These are phyloP conservation scores for Argynnis bischoffii DNA, from an alignment of 2,888 invertebrate species.

Conservation along the genomic window DNA sequence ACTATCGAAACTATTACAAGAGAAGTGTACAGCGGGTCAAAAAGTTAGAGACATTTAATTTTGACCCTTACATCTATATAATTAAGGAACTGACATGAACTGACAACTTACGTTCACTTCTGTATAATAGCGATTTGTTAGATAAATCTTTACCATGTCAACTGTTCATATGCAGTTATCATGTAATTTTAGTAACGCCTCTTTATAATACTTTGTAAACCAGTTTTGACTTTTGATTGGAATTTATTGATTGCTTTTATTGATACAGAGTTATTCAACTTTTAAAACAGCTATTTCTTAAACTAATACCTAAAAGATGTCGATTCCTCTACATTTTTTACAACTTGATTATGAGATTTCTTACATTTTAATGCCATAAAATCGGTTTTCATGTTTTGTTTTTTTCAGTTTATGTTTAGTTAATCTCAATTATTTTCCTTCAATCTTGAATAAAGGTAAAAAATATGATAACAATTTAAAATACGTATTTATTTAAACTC, in stretches of 20 bases:
- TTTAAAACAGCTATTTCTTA: no score
- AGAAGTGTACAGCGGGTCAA: conserved; percentile 3
- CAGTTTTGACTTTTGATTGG: conserved; percentile 49
- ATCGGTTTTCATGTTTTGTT: no score
- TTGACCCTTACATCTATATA: neutral
- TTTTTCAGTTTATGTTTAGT: no score
- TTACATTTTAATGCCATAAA: no score
- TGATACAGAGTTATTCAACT: conserved; percentile 3
- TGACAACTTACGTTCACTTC: neutral
- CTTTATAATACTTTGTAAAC: conserved; percentile 51
- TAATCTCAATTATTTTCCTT: no score
- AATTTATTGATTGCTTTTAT: conserved; percentile 43
- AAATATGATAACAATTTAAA: no score
- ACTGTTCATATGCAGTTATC: conserved; percentile 57
- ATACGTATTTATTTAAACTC: no score
- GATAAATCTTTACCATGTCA: conserved; percentile 68
- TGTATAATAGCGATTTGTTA: conserved; percentile 48
- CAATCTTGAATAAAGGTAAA: no score
- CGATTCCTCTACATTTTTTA: no score
- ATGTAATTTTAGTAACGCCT: conserved; percentile 67
- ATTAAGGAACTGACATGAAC: conserved; percentile 3
- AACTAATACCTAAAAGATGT: no score
- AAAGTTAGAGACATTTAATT: conserved; percentile 7
- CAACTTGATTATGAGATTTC: no score
- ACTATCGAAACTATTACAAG: conserved; percentile 41